Conservation (phyloP, 2,113 vertebrate species). For the Anthoscopus minutus region DNA sequence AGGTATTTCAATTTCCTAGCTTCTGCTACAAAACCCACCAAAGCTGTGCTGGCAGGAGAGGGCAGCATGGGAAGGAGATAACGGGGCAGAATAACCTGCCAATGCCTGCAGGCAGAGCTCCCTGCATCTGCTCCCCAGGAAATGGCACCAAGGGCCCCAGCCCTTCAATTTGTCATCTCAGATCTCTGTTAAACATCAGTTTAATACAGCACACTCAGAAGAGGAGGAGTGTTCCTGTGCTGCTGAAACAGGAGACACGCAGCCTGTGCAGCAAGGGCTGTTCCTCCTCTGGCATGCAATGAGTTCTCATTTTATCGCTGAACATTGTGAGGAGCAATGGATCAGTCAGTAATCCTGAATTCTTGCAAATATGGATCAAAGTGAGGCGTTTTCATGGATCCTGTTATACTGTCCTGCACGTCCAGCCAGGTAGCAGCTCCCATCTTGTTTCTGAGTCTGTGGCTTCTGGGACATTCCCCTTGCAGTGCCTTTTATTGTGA, state of each 20-base stretch:
- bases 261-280: background rate
- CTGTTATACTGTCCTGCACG: accelerated
- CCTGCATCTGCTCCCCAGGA: background rate
- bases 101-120: background rate
- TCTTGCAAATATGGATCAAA: background rate
- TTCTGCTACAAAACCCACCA: background rate
- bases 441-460: background rate
- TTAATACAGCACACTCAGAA: background rate
- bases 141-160: background rate
- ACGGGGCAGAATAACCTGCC: background rate
- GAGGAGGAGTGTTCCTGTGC: background rate
- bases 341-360: background rate
- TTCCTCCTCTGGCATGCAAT: background rate
- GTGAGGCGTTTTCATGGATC: background rate
- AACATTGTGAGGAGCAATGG: background rate
- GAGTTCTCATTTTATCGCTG: background rate
- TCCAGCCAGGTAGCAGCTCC: background rate
- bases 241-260: background rate
- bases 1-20: slow-evolving; percentile 69
- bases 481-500: background rate
- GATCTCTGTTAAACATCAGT: background rate
- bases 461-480: background rate
- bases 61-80: background rate
- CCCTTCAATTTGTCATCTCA: background rate
- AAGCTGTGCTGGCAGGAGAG: background rate